Base-by-base conservation (phyloP, 2,888 invertebrate genomes). In the Phasia obesa region DNA sequence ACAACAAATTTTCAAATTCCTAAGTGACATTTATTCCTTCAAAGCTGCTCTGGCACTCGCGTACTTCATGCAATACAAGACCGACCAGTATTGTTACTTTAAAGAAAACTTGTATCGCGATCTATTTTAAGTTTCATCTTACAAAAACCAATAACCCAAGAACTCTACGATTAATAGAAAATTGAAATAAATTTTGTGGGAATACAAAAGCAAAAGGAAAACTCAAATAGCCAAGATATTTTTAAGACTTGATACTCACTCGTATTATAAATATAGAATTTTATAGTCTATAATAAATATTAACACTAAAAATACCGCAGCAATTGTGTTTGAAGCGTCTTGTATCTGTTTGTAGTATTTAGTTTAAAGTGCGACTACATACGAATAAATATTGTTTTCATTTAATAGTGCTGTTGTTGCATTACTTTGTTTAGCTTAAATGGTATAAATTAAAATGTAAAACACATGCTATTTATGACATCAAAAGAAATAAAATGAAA, bases 381-480 rank as follows among this genome's bases (percentile, higher is more conserved):
- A 15, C 25, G 21, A 42, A 23, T 25, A 60, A 27, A 62, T 51
- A 25, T 15, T 49, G n/a, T 13, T 6, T n/a, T 23, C n/a, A 15
- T 51, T 19, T 27, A 42, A 44, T 51, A 6, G 6, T 62, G 4
- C 55, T 64, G 44, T 23, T 64, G 74, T 64, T 74, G 74, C 53
- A 19, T 25, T 38, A 4, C 9, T 42, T 55, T 31, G 44, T 74
- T 44, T 21, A 44, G 31, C 69, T 74, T 78, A 78, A 78, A 83
- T 75, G 82, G 78, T 75, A 78, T 83, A 83, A 83, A 83, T 83
- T 83, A 83, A 83, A 83, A 83, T 83, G 82, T 83, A 83, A 78
- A 83, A 83, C 82, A 83, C 70, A 78, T 75, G 74, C 82, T 78
- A 78, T 78, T 82, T 82, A 82, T 82, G 82, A 82, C 57, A 69